Conservation (phyloP, 2,888 invertebrate genomes). For the Pseudoips prasinana region DNA sequence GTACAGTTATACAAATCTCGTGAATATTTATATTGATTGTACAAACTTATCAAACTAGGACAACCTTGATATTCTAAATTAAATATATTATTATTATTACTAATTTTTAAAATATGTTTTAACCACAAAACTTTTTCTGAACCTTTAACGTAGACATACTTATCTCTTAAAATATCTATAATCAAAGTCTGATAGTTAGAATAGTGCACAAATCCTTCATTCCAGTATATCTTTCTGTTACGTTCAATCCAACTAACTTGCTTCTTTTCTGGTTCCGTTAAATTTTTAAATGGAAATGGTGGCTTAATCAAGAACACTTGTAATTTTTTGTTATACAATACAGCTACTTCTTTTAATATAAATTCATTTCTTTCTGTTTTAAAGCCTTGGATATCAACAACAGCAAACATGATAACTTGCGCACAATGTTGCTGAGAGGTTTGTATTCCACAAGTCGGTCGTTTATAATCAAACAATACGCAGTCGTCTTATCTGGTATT, state of each 20-base stretch:
- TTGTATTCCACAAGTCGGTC: too few relatives aligned
- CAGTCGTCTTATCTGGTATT: not conserved
- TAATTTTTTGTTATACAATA: not conserved
- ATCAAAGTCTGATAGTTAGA: not conserved
- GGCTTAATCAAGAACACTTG: too few relatives aligned
- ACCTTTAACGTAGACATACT: not conserved
- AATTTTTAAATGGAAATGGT: not conserved
- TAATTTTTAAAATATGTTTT: not conserved
- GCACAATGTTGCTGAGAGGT: too few relatives aligned
- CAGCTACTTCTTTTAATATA: too few relatives aligned
- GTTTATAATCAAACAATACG: too few relatives aligned
- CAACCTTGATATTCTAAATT: not conserved
- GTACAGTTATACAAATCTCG: constrained; percentile 1
- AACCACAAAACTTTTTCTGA: not conserved
- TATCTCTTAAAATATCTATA: too few relatives aligned
- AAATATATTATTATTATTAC: not conserved
- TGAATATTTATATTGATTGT: not conserved
- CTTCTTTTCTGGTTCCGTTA: not conserved
- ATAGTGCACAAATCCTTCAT: not conserved
- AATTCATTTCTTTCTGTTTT: not conserved
- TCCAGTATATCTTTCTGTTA: too few relatives aligned
- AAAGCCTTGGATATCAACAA: not conserved
- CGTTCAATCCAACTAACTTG: too few relatives aligned
- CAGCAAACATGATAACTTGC: too few relatives aligned
- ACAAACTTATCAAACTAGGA: not conserved